Conservation (phyloP, 2,888 invertebrate species). For the Diarsia rubi region DNA sequence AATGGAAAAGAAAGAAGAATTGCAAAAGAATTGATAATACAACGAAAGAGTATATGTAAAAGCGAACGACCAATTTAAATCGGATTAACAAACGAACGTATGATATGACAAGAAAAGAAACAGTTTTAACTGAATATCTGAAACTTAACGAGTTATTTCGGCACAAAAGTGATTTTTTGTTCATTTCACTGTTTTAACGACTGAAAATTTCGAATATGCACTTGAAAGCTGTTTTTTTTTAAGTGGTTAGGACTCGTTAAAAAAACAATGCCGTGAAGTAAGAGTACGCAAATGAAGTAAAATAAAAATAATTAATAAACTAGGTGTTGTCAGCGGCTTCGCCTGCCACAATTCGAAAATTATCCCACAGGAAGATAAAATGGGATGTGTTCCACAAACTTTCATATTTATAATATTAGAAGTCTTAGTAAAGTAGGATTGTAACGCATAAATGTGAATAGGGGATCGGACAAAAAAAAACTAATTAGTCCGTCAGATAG, state of each 20-base stretch:
- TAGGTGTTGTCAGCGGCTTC: too few species aligned
- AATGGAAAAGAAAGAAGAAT: slow-evolving; percentile 40
- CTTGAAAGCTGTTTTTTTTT: neutral
- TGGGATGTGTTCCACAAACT: too few species aligned
- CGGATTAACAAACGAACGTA: slow-evolving; percentile 35
- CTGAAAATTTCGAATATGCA: neutral
- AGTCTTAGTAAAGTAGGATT: too few species aligned
- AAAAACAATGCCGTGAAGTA: neutral
- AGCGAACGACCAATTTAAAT: slow-evolving; percentile 17
- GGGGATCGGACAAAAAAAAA: too few species aligned
- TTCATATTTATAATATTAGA: too few species aligned
- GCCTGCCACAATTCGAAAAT: too few species aligned
- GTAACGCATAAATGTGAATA: too few species aligned
- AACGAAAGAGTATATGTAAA: slow-evolving; percentile 26
- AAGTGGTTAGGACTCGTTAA: neutral
- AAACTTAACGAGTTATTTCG: slow-evolving; percentile 41
- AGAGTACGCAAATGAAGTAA: neutral
- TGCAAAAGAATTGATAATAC: slow-evolving; percentile 23
- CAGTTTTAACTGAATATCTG: slow-evolving; percentile 13
- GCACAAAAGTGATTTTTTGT: neutral
- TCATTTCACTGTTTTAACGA: neutral
- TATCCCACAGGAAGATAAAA: too few species aligned
- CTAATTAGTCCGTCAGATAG: too few species aligned
- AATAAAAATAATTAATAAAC: neutral
- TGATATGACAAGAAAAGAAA: slow-evolving; percentile 36